A percentile compares a stretch with the other conserved stretches of the same genome.
Evolutionary conservation across 2,797 vertebrate genomes (phyloP).

Genomic region (Corythornis leucogaster): DNA sequence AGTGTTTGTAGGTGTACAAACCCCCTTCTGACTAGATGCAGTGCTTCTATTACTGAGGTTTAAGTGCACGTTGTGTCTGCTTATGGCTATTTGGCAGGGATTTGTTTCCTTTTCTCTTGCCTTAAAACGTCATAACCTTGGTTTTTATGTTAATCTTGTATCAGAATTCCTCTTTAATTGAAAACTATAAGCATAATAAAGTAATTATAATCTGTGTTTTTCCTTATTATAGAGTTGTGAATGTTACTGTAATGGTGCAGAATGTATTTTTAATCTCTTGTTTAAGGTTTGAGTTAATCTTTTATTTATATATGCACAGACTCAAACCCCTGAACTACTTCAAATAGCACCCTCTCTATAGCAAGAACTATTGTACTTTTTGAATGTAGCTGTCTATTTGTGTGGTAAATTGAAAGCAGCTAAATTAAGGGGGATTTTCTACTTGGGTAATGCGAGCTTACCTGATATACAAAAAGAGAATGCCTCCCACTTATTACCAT

Average conservation of each 20-base stretch:
- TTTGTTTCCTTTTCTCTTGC: not conserved
- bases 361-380: not conserved
- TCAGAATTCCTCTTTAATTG: not conserved
- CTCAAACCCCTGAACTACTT: not conserved
- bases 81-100: not conserved
- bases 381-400: not conserved
- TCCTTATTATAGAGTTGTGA: not conserved
- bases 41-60: not conserved
- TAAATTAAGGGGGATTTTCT: not conserved
- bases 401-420: not conserved
- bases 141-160: not conserved
- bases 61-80: not conserved
- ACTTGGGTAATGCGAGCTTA: not conserved
- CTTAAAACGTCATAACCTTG: not conserved
- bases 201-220: not conserved
- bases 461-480: not conserved
- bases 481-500: not conserved
- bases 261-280: not conserved
- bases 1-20: not conserved
- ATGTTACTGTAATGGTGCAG: not conserved
- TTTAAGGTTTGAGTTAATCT: conserved; percentile 14
- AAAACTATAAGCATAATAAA: not conserved
- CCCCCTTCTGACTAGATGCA: not conserved
- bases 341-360: not conserved
- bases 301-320: not conserved